phyloP scores from a whole-genome alignment of 2,888 invertebrate genomes.

The Autographa gamma region DNA sequence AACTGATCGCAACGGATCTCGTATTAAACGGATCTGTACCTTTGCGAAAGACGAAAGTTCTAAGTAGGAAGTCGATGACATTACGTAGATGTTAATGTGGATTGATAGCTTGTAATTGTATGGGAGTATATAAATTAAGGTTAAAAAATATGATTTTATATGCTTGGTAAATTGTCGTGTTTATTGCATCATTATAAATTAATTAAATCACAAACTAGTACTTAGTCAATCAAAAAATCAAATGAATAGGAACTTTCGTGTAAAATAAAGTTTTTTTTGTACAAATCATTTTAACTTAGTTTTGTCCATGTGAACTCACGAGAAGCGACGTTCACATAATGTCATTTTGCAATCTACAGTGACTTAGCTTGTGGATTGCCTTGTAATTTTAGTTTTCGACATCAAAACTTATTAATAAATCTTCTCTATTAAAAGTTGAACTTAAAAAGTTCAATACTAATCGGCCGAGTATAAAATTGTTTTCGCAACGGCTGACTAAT shows the following conservation, averaged over 20 bases:
- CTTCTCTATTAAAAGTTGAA: not conserved
- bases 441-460: constrained; percentile 11
- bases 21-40: constrained; percentile 66
- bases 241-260: too few relatives aligned
- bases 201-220: too few relatives aligned
- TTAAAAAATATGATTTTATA: too few relatives aligned
- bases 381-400: constrained; percentile 15
- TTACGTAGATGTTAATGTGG: constrained; percentile 63
- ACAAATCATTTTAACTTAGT: not conserved
- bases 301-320: not conserved
- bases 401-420: not conserved
- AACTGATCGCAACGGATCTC: constrained; percentile 67
- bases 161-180: too few relatives aligned
- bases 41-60: constrained; percentile 83
- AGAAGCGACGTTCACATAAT: not conserved
- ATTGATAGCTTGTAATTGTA: too few relatives aligned
- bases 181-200: too few relatives aligned
- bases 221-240: too few relatives aligned
- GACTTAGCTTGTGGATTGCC: constrained; percentile 22
- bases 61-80: constrained; percentile 78
- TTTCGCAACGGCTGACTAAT: constrained; percentile 8
- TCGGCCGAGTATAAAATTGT: constrained; percentile 9
- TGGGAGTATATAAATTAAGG: too few relatives aligned
- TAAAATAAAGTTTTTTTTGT: too few relatives aligned
- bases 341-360: constrained; percentile 16